These are phyloP conservation scores for Upupa epops DNA, from an alignment of 2,113 vertebrate species.

Conservation along the genomic window DNA sequence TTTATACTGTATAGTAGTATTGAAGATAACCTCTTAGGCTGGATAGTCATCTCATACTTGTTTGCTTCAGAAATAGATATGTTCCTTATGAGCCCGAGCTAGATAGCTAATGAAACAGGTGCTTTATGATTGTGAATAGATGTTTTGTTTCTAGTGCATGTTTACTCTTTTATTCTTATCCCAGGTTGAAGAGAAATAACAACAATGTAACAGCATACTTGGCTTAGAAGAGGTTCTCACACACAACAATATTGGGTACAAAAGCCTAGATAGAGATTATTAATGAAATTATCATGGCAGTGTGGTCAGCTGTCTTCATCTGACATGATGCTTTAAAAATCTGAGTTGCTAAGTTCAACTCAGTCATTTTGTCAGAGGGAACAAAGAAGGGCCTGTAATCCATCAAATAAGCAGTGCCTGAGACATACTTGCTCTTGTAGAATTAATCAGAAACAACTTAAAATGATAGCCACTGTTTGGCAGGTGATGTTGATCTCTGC, in stretches of 20 bases:
- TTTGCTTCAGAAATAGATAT: slow-evolving; percentile 65
- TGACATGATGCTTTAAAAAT: slow-evolving; percentile 40
- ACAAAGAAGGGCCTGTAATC: slow-evolving; percentile 60
- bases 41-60: slow-evolving; percentile 75
- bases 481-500: slow-evolving; percentile 54
- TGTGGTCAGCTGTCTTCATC: slow-evolving; percentile 65
- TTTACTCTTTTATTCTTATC: slow-evolving; percentile 67
- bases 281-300: slow-evolving; percentile 63
- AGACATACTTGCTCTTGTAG: slow-evolving; percentile 45
- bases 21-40: slow-evolving; percentile 62
- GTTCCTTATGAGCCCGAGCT: slow-evolving; percentile 66
- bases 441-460: slow-evolving; percentile 41
- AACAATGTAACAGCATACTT: slow-evolving; percentile 64
- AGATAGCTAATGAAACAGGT: slow-evolving; percentile 59
- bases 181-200: slow-evolving; percentile 63
- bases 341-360: slow-evolving; percentile 33
- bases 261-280: slow-evolving; percentile 47
- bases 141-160: slow-evolving; percentile 70
- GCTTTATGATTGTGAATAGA: slow-evolving; percentile 55
- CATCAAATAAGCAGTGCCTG: slow-evolving; percentile 33
- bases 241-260: slow-evolving; percentile 30
- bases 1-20: slow-evolving; percentile 55
- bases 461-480: slow-evolving; percentile 22
- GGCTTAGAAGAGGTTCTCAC: slow-evolving; percentile 52
- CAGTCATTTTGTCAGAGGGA: slow-evolving; percentile 45